Base-by-base conservation (phyloP, 2,888 invertebrate genomes). In the Xestia c-nigrum region DNA sequence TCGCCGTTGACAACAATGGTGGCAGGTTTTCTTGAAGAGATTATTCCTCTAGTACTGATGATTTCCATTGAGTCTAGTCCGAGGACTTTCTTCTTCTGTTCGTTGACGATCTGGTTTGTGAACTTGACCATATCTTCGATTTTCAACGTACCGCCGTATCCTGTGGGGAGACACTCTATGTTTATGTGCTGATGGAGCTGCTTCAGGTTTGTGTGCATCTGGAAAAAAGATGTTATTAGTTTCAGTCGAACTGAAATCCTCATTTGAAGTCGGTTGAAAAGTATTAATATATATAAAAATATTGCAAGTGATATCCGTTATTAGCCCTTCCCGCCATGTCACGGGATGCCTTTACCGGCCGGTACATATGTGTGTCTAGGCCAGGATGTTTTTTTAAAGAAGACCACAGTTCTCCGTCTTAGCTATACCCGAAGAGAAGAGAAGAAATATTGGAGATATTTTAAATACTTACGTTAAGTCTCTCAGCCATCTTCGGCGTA, bases 101-200 rank as follows among this genome's bases (percentile, higher is more conserved):
- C 95, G 9, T 94, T 92, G 52, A 98, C 90, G 86, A 98, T 97
- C 57, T 97, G 94, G 87, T 97, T 97, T 95, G 98, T 98, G 87
- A 97, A 95, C 69, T 97, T 96, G 21, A 98, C 97, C 98, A 98
- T 98, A 83, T 98, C 97, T 46, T 97, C 96, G 91, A 97, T 95
- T 14, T 98, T 97, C 88, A 98, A 97, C 7, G 95, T 94, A 3
- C 98, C 98, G 0, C 98, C 98, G 90, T 98, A 97, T 87, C 97
- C 97, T 46, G 97, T 96, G 0, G 98, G 98, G 63, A 98, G 94
- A 79, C 98, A 98, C 19, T 96, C 95, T 0, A 95, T 89, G 85
- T 98, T 97, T 5, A 98, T 92, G 69, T 95, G 92, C 82, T 97
- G 97, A 82, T 97, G 96, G 14, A 98, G 93, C 16, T 97, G 97